Percentiles rank a stretch among this genome's conserved stretches.
Conservation (phyloP, 2,797 vertebrate species). For the Cynopterus sphinx region DNA sequence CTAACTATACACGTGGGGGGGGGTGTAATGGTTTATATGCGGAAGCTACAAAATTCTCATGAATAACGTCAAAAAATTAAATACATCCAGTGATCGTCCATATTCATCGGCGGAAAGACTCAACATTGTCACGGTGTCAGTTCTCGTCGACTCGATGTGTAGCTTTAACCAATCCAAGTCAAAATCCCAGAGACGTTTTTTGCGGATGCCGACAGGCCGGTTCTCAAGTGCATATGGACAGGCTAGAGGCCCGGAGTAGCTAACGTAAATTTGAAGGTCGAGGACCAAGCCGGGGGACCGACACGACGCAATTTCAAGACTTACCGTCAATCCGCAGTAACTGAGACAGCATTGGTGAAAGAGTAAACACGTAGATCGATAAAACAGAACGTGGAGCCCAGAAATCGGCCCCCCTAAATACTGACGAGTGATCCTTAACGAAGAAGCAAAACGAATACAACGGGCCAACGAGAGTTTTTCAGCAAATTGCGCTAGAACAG, state of each 20-base stretch:
- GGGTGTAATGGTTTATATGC: neutral
- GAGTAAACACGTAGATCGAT: neutral
- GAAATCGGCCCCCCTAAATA: neutral
- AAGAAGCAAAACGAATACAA: neutral
- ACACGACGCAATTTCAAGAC: neutral
- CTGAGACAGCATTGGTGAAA: fast-evolving
- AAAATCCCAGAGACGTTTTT: neutral
- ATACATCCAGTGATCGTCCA: neutral
- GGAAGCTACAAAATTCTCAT: neutral
- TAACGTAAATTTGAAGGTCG: neutral
- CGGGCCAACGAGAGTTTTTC: neutral
- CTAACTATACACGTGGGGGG: neutral
- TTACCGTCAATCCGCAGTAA: no score
- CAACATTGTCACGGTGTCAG: neutral
- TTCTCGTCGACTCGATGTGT: neutral
- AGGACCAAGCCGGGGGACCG: neutral
- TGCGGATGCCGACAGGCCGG: neutral
- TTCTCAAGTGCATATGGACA: neutral
- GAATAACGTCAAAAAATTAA: neutral
- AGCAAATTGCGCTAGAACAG: neutral
- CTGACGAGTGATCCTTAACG: neutral
- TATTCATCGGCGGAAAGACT: neutral
- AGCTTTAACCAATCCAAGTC: neutral
- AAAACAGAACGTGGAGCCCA: neutral
- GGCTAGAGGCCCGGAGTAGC: neutral